Base-by-base conservation (phyloP, 1,140 invertebrate genomes). In the roundworm (Caenorhabditis elegans) region DNA sequence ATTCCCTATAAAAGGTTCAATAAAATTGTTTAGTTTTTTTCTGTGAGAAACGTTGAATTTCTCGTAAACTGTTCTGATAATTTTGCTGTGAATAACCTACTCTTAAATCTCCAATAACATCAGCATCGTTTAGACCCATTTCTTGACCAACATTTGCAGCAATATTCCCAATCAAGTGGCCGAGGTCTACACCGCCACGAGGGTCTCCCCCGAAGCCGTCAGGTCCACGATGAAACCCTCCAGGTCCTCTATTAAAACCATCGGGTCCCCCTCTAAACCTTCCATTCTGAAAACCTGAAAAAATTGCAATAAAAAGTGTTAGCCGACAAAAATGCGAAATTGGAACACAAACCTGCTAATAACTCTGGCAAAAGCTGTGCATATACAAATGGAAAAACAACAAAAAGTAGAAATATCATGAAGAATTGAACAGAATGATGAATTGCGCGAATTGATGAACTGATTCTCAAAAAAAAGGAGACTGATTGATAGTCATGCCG, bases 81-180 rank as follows among this genome's bases (percentile, higher is more conserved):
- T 19, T 2, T 19, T 39, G 31, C 4, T 19, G 26, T 39, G 6
- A 19, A 39, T 3, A 10, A 10, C 1, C 60, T 70, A 70, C 60
- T 8, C 60, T 70, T n/a, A 70, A 70, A 39, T 70, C 60, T 70
- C 60, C 60, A 70, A 70, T 70, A 19, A 70, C 60, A 70, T 70
- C 60, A 2, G 60, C 60, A 70, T 70, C 60, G 39, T 70, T 70
- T 34, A 70, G n/a, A 11, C 60, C 60, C 60, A 70, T 70, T 39
- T 70, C n/a, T 39, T 70, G 31, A 39, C 34, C 60, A 43, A 70
- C 22, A 39, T 39, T 24, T 24, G 60, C 60, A 1, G 60, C 60
- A 22, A 70, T 43, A 22, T 70, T 70, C 3, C 60, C 60, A 22
- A 70, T 60, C 26, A 60, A 15, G 2, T 22, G n/a, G 13, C 53